A percentile compares a stretch with the other conserved stretches of the same genome.
phyloP scores from a whole-genome alignment of 2,888 invertebrate genomes.

The Baronia brevicornis region DNA sequence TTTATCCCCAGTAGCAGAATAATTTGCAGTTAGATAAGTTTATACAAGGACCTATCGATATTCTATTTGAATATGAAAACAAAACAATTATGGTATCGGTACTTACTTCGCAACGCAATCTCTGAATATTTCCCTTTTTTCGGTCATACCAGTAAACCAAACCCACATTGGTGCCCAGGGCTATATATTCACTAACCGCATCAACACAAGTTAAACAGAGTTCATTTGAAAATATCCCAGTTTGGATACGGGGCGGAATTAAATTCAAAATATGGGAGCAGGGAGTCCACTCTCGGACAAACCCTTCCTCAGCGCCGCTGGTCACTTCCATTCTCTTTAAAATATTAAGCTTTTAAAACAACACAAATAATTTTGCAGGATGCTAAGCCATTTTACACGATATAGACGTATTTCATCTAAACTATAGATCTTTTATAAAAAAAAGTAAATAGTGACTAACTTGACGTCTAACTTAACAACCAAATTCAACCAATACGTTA shows the following conservation, averaged over 20 bases:
- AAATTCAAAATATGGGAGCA: conserved; percentile 83
- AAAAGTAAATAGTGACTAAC: no score
- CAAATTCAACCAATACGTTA: no score
- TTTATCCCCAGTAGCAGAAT: no score
- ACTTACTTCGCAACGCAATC: conserved; percentile 86
- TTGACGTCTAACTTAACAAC: no score
- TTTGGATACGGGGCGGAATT: conserved; percentile 84
- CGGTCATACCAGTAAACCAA: conserved; percentile 92
- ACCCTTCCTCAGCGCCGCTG: conserved; percentile 61
- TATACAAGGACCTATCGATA: not conserved
- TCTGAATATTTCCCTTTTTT: conserved; percentile 83
- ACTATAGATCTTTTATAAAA: no score
- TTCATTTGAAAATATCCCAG: conserved; percentile 84
- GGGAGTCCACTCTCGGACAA: conserved; percentile 87
- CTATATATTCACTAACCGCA: conserved; percentile 87
- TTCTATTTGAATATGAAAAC: not conserved
- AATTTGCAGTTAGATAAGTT: not conserved
- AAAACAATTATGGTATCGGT: not conserved
- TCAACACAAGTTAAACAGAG: conserved; percentile 88
- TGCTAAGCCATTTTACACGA: no score
- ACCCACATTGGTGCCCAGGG: conserved; percentile 89
- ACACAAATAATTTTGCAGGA: no score
- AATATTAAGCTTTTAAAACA: conserved; percentile 9
- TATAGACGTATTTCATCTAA: no score
- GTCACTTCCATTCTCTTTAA: conserved; percentile 52